Base-by-base conservation (phyloP, 2,113 vertebrate genomes). In the Coturnix japonica region DNA sequence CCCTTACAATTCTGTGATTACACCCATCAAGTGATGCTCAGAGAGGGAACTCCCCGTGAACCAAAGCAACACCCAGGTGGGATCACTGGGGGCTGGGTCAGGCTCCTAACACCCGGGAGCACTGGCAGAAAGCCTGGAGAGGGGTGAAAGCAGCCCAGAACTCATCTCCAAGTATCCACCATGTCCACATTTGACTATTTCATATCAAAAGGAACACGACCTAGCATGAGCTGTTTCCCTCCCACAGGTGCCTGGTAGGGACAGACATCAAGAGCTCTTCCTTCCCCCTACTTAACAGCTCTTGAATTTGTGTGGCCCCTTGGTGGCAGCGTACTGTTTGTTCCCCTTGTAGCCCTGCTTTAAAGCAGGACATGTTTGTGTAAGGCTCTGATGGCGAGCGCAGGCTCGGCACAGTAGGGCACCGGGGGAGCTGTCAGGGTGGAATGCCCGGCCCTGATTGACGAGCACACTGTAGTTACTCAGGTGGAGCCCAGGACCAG, bases 291-390 rank as follows among this genome's bases (percentile, higher is more conserved):
- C 85, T 94, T 89, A 92, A 54, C 77, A 94, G 76, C 47, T 95
- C 92, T 92, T 94, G 85, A 95, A 81, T 96, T 95, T 97, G 97
- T 97, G 97, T 98, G 97, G 98, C 97, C 95, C 57, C 60, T 78
- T 87, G 59, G 56, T n/a, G 15, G 60, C 79, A 90, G 77, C 53
- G 67, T 96, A 92, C 88, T 94, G 95, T 96, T 96, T 97, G 87
- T 87, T 80, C 95, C 86, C 91, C 90, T 65, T 72, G 95, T 96
- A 95, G 87, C 79, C 72, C 91, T 78, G 46, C 97, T 98, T 98
- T 95, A 97, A 97, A 98, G 97, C 96, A 96, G 83, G 93, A 96
- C 91, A 92, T 97, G 97, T 98, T 98, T 98, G 95, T 88, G 77
- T 83, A 97, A 94, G 86, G 72, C 81, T 54, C 81, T 97, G 96